Percentiles rank a stretch among this genome's conserved stretches.
These are phyloP conservation scores for Ecliptopera silaceata DNA, from an alignment of 2,888 invertebrate species.

Conservation along the genomic window DNA sequence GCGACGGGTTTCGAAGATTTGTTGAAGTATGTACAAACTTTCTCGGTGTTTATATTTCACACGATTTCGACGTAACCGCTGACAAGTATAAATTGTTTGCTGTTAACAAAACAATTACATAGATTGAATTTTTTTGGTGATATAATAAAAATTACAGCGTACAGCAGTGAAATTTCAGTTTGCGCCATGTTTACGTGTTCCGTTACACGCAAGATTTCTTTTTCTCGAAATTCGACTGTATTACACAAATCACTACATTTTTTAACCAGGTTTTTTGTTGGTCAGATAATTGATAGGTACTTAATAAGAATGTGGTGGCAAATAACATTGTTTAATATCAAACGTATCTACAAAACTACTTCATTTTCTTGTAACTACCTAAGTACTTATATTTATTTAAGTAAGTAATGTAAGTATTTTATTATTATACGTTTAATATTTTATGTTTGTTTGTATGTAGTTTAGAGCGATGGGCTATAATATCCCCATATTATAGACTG, in stretches of 20 bases:
- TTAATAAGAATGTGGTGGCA: no score
- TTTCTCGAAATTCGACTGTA: slow-evolving; percentile 5
- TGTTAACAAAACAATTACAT: slow-evolving; percentile 45
- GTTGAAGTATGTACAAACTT: slow-evolving; percentile 46
- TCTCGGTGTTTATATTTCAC: slow-evolving; percentile 70
- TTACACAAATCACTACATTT: slow-evolving; percentile 2
- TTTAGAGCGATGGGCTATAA: no score
- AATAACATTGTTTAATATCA: no score
- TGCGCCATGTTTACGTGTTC: slow-evolving; percentile 15
- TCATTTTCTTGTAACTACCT: no score
- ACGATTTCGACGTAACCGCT: slow-evolving; percentile 57
- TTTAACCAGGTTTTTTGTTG: background rate
- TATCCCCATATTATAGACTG: no score
- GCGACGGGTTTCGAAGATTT: slow-evolving; percentile 31
- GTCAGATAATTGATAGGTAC: no score
- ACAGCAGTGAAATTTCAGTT: slow-evolving; percentile 11
- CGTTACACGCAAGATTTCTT: slow-evolving; percentile 18
- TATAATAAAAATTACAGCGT: slow-evolving; percentile 20
- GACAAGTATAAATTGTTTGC: slow-evolving; percentile 8
- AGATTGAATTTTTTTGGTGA: slow-evolving; percentile 11
- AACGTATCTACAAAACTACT: no score
- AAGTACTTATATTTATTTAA: no score
- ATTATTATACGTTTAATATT: no score
- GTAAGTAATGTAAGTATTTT: no score
- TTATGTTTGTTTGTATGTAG: no score